Evolutionary conservation across 2,797 vertebrate genomes (phyloP).

Genomic region (Phyllotis vaccarum): DNA sequence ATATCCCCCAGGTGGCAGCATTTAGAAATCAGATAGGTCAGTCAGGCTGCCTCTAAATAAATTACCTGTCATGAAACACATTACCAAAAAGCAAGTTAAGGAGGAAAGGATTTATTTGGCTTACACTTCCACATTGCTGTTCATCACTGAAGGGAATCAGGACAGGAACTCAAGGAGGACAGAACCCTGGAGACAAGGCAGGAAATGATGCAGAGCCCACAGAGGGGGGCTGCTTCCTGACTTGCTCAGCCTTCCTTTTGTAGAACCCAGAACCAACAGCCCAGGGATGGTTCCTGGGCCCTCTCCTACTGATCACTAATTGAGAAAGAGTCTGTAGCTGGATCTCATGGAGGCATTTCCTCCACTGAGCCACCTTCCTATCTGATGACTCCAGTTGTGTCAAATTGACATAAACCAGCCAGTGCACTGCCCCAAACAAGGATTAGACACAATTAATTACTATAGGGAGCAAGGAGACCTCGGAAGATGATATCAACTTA

Average conservation of each 20-base stretch:
- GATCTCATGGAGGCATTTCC: neutral
- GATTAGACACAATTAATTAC: neutral
- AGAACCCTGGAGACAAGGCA: neutral
- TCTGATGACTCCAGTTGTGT: neutral
- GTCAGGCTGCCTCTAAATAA: neutral
- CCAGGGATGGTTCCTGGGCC: neutral
- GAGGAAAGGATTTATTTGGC: neutral
- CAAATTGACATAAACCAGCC: neutral
- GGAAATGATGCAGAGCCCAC: neutral
- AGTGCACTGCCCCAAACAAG: neutral
- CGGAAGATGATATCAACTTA: neutral
- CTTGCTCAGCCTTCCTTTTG: neutral
- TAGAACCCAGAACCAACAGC: neutral
- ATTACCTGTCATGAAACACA: neutral
- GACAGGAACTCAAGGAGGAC: neutral
- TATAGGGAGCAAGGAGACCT: neutral
- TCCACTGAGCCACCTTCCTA: neutral
- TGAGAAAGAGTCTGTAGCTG: neutral
- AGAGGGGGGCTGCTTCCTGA: neutral
- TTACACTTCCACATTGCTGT: neutral
- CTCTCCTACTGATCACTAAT: neutral
- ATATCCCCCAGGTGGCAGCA: neutral
- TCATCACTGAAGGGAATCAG: neutral
- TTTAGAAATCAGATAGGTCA: neutral
- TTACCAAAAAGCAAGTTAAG: neutral